Evolutionary conservation across 2,113 vertebrate genomes (phyloP), one percentile per base, ranked within the genome.

Genomic region (Noctilio leporinus): DNA sequence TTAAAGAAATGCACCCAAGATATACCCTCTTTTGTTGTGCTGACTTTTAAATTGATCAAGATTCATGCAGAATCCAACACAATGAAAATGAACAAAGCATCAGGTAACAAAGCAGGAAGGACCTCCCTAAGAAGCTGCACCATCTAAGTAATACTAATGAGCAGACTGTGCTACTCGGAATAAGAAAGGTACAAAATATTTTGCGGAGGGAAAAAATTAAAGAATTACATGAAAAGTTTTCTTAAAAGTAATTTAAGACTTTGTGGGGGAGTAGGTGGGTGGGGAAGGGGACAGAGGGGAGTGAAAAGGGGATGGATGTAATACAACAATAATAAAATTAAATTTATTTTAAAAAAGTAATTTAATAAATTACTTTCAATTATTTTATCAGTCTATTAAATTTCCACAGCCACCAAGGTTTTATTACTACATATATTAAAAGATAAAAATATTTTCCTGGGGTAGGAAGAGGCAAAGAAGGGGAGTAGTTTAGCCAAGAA

Each of bases 101-200:
- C 24, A 14, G 2, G 2, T 64, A 59, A 59, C 30, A 14, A 84
- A 75, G 19, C 38, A 57, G 22, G 55, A 2, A 73, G 11, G 19
- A 51, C 3, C 30, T 75, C 57, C 22, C n/a, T 73, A 17, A 51
- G 40, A n/a, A 35, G 19, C 0, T 62, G 4, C 22, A 28, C 10
- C 2, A 30, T 69, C 16, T 73, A 20, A 55, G 14, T 0, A 3
- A 49, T 2, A 24, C 0, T 4, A 47, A 10, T 1, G 6, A 33
- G 26, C 26, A 14, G 24, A 45, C 15, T 3, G 0, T 12, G 35
- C 67, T 38, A 43, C 30, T 35, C 55, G 89, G 24, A 84, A 90
- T 4, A 72, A 86, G 7, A n/a, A 24, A 49, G 30, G 8, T 22
- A 35, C 45, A 11, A 22, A 30, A 10, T 33, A 82, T 70, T 91